A percentile compares a stretch with the other conserved stretches of the same genome.
Conservation (phyloP, 2,888 invertebrate genomes). For the Agrenia bidenticulata region DNA sequence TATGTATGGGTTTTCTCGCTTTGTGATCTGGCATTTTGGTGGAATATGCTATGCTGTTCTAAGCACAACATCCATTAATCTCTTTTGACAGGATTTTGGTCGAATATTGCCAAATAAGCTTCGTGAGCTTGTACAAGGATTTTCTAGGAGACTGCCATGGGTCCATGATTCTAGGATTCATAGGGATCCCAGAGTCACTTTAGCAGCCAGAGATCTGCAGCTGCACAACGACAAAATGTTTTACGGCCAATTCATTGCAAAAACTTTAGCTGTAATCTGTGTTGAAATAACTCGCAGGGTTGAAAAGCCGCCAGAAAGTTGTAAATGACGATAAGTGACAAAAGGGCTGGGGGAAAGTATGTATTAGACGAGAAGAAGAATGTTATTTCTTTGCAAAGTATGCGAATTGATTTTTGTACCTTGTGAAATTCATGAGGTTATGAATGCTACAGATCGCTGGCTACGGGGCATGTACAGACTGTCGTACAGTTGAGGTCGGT, state of each 20-base stretch:
- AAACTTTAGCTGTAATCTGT: conserved; percentile 19
- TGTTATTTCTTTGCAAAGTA: conserved; percentile 6
- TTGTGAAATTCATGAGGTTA: conserved; percentile 2
- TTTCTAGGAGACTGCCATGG: too few relatives aligned
- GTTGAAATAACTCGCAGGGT: conserved; percentile 6
- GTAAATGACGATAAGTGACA: background rate
- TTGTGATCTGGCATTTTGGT: conserved; percentile 10
- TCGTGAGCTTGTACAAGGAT: background rate
- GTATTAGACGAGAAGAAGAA: conserved; percentile 2
- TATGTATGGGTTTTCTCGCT: conserved; percentile 8
- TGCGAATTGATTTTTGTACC: conserved; percentile 8
- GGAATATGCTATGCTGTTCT: too few relatives aligned
- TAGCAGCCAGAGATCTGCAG: too few relatives aligned
- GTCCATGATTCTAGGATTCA: too few relatives aligned
- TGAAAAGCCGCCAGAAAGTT: conserved; percentile 11
- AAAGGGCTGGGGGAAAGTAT: too few relatives aligned
- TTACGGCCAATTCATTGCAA: conserved; percentile 16
- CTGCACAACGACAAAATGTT: conserved; percentile 7
- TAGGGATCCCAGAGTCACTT: too few relatives aligned
- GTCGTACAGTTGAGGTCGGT: conserved; percentile 5
- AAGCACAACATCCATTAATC: conserved; percentile 12
- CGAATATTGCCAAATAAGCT: background rate
- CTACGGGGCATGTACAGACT: background rate
- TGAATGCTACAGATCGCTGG: background rate
- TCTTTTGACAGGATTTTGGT: conserved; percentile 10